Percentiles rank a stretch among this genome's conserved stretches.
These are phyloP conservation scores for Notodonta ziczac DNA, from an alignment of 2,888 invertebrate genomes.

Conservation along the genomic window DNA sequence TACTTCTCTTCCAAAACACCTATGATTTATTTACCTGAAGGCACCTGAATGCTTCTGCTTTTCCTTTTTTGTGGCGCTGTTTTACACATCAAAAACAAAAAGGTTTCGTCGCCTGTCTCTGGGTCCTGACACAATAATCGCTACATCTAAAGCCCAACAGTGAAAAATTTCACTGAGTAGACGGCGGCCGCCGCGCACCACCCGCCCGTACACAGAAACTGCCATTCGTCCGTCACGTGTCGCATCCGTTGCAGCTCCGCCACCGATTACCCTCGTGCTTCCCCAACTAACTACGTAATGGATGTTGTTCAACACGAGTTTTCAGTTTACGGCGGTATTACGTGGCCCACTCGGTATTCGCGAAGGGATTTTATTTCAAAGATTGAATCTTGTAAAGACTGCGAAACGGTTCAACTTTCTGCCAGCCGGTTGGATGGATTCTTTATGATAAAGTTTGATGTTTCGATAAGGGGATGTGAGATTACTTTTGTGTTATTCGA, in stretches of 20 bases:
- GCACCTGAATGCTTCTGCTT: no score
- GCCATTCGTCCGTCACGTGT: conserved; percentile 29
- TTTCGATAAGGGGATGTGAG: conserved; percentile 11
- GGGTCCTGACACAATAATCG: conserved; percentile 15
- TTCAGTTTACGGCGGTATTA: conserved; percentile 34
- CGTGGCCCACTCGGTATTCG: conserved; percentile 31
- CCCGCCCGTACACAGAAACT: conserved; percentile 22
- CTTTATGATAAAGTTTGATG: conserved; percentile 14
- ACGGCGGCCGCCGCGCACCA: conserved; percentile 14
- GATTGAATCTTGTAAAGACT: conserved; percentile 40
- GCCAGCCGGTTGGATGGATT: conserved; percentile 11
- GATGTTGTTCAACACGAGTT: conserved; percentile 38
- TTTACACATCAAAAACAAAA: no score
- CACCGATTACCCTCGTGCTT: conserved; percentile 30
- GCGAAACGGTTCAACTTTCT: conserved; percentile 25
- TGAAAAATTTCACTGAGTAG: conserved; percentile 29
- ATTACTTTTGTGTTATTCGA: not conserved
- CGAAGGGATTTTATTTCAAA: conserved; percentile 31
- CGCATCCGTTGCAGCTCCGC: conserved; percentile 38
- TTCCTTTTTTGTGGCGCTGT: no score
- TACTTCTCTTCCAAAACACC: no score
- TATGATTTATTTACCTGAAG: no score
- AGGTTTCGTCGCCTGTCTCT: no score
- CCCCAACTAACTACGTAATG: conserved; percentile 34
- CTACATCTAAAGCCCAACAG: conserved; percentile 24